Percentiles rank a stretch among this genome's conserved stretches.
phyloP scores from a whole-genome alignment of 2,113 vertebrate genomes.

The Synchiropus splendidus region DNA sequence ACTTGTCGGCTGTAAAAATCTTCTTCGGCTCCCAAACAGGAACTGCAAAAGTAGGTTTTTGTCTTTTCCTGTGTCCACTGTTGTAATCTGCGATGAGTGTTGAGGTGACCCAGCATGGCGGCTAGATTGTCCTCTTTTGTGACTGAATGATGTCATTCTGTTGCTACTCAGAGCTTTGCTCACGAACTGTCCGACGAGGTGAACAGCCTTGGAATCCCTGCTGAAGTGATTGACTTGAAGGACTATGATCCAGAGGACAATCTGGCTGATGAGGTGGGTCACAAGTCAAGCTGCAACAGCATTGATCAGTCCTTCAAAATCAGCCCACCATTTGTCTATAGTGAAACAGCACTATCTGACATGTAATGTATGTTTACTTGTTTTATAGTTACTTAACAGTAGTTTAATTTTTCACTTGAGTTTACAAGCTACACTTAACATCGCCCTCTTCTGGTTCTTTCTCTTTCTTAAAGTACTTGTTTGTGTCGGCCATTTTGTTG shows the following conservation, averaged over 20 bases:
- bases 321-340: no score
- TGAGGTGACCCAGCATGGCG: no score
- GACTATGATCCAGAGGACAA: slow-evolving; percentile 86
- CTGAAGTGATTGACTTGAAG: slow-evolving; percentile 72
- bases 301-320: background rate
- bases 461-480: background rate
- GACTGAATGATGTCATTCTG: no score
- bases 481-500: background rate
- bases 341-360: no score
- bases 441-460: no score
- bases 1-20: slow-evolving; percentile 76
- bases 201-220: slow-evolving; percentile 55
- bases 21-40: slow-evolving; percentile 91
- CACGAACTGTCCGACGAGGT: slow-evolving; percentile 68
- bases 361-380: no score
- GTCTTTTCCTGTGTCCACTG: background rate
- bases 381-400: no score
- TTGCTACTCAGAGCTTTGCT: slow-evolving; percentile 74
- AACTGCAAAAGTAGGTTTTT: slow-evolving; percentile 77
- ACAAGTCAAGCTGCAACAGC: background rate
- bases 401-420: no score
- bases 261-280: slow-evolving; percentile 79
- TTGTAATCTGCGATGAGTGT: no score
- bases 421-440: no score
- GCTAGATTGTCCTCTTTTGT: no score